Conservation (phyloP, 2,888 invertebrate genomes). For the Teleiodes luculella region DNA sequence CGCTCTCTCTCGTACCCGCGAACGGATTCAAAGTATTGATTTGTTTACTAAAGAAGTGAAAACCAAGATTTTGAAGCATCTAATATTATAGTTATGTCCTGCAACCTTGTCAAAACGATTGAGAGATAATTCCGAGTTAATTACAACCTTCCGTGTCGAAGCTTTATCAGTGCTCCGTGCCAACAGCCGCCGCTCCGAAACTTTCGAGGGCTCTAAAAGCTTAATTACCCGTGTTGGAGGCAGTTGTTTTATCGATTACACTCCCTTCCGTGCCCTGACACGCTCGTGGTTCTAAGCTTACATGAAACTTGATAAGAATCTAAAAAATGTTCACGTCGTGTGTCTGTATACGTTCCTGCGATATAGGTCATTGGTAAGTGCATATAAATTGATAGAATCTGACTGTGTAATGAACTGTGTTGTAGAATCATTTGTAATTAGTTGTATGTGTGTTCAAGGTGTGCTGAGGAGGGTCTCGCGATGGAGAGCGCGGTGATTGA, state of each 20-base stretch:
- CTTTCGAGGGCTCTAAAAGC: slow-evolving; percentile 57
- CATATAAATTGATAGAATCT: background rate
- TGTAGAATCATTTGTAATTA: slow-evolving; percentile 23
- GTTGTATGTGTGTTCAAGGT: slow-evolving; percentile 49
- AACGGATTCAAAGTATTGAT: slow-evolving; percentile 68
- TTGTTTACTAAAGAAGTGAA: slow-evolving; percentile 68
- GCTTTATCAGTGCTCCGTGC: slow-evolving; percentile 67
- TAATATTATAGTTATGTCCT: slow-evolving; percentile 48
- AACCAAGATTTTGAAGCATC: slow-evolving; percentile 46
- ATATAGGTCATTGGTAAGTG: slow-evolving; percentile 59
- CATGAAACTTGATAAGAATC: slow-evolving; percentile 51
- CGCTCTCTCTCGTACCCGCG: slow-evolving; percentile 47
- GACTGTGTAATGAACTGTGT: background rate
- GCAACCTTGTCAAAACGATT: slow-evolving; percentile 69
- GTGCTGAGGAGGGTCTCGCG: slow-evolving; percentile 29
- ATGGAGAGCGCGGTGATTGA: slow-evolving; percentile 52
- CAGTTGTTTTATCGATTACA: slow-evolving; percentile 71
- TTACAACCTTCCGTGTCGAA: slow-evolving; percentile 66
- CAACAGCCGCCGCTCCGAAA: slow-evolving; percentile 52
- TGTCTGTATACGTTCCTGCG: slow-evolving; percentile 43
- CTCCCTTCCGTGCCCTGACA: slow-evolving; percentile 49
- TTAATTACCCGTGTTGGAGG: slow-evolving; percentile 55
- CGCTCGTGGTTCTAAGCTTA: slow-evolving; percentile 39
- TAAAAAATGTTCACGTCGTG: slow-evolving; percentile 49
- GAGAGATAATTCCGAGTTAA: slow-evolving; percentile 65